Conservation (phyloP, 2,113 vertebrate genomes). For the Mohoua ochrocephala region DNA sequence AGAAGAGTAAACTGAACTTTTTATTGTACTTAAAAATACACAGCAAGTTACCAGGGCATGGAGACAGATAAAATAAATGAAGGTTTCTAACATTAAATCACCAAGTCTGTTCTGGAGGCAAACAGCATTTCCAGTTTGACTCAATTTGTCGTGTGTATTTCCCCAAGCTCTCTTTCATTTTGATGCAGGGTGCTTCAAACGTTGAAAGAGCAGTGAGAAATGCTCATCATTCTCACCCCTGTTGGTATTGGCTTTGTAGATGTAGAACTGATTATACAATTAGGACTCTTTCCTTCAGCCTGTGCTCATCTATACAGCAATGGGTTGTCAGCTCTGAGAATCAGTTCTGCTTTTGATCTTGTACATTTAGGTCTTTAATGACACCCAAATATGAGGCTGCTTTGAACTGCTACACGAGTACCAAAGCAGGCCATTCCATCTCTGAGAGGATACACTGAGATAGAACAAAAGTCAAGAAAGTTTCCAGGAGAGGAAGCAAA, state of each 20-base stretch:
- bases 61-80: not conserved
- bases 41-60: not conserved
- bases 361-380: not conserved
- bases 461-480: not conserved
- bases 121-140: not conserved
- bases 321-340: not conserved
- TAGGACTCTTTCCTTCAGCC: not conserved
- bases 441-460: not conserved
- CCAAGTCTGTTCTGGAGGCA: not conserved
- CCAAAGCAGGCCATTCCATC: not conserved
- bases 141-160: not conserved
- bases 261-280: not conserved
- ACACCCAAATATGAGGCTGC: not conserved
- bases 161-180: not conserved
- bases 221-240: not conserved
- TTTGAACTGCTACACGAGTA: not conserved
- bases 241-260: not conserved
- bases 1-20: not conserved
- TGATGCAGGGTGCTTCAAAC: not conserved
- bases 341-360: not conserved
- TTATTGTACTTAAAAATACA: not conserved
- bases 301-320: not conserved
- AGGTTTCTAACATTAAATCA: not conserved
- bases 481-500: constrained; percentile 45
- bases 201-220: not conserved